These are phyloP conservation scores for Pristionchus japonicus DNA, from an alignment of 2,888 invertebrate species.

Conservation along the genomic window DNA sequence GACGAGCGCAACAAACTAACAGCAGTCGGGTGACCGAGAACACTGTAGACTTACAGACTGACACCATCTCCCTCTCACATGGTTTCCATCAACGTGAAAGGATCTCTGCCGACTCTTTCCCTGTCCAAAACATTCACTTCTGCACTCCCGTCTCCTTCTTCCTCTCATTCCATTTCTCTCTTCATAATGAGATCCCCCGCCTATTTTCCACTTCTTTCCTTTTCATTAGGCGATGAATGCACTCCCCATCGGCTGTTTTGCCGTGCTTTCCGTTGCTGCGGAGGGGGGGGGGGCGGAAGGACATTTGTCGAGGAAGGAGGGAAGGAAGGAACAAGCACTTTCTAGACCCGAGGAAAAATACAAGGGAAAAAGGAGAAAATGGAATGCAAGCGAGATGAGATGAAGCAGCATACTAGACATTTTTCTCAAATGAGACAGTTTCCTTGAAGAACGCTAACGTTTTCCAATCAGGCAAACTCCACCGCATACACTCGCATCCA, in stretches of 20 bases:
- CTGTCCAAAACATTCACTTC: neutral
- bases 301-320: no score
- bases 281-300: no score
- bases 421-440: no score
- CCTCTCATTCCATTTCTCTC: neutral
- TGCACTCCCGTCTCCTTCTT: neutral
- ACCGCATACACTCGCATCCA: no score
- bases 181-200: neutral
- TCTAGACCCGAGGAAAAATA: no score
- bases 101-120: neutral
- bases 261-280: neutral
- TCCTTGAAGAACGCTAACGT: no score
- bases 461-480: no score
- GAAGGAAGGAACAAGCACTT: no score
- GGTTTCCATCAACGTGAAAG: neutral
- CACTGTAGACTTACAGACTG: neutral
- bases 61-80: neutral
- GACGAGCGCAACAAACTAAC: conserved; percentile 37
- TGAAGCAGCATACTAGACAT: no score
- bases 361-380: no score
- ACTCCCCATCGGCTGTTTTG: neutral
- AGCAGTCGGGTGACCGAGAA: conserved; percentile 37
- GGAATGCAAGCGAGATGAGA: no score
- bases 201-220: neutral
- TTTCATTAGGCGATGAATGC: neutral